Evolutionary conservation across 2,113 vertebrate genomes (phyloP).

Genomic region (Nothocercus julius): DNA sequence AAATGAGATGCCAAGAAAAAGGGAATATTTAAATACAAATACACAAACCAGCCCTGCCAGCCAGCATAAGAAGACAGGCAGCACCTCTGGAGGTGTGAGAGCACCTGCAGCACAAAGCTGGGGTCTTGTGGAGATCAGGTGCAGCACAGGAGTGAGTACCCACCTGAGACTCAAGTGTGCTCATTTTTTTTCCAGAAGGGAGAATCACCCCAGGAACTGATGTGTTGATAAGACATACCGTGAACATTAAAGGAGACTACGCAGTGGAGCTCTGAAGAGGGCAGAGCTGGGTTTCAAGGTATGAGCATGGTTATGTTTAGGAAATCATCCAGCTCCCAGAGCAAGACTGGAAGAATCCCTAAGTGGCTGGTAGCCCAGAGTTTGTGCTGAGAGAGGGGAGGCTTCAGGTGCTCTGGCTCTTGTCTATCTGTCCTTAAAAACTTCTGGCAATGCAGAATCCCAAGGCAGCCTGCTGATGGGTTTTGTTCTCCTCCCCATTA

Average conservation of each 20-base stretch:
- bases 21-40: not conserved
- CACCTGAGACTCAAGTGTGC: not conserved
- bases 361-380: not conserved
- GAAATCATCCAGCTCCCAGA: not conserved
- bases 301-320: not conserved
- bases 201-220: not conserved
- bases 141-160: not conserved
- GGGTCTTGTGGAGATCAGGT: not conserved
- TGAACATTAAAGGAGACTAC: not conserved
- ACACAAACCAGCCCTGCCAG: not conserved
- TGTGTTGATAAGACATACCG: not conserved
- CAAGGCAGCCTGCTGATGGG: not conserved
- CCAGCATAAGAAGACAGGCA: fast-evolving
- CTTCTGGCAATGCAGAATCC: not conserved
- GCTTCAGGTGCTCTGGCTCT: not conserved
- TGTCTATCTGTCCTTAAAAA: not conserved
- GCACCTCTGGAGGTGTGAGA: not conserved
- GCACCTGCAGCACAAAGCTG: not conserved
- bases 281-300: not conserved
- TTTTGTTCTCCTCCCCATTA: not conserved
- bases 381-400: not conserved
- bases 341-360: not conserved
- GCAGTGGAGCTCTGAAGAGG: not conserved
- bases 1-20: not conserved
- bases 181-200: not conserved